These are phyloP conservation scores for Eutolmus rufibarbis DNA, from an alignment of 2,888 invertebrate genomes.

Conservation along the genomic window DNA sequence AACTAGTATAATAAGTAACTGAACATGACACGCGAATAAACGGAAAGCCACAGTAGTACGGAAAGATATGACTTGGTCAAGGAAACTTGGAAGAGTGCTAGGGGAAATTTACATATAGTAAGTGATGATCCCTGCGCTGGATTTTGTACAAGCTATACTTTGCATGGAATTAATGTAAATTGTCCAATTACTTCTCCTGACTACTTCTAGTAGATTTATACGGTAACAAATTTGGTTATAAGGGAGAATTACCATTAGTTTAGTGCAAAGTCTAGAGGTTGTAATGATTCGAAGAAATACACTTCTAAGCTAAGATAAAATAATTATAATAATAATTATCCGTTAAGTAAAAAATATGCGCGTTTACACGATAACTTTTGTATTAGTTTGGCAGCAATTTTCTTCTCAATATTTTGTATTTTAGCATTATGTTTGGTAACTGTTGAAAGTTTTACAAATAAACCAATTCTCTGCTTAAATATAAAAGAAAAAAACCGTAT, in stretches of 20 bases:
- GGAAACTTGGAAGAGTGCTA: background rate
- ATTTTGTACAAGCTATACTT: constrained; percentile 83
- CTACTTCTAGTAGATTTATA: background rate
- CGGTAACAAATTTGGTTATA: background rate
- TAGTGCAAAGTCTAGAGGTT: constrained; percentile 93
- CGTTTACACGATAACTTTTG: background rate
- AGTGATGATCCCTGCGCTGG: background rate
- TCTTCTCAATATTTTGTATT: background rate
- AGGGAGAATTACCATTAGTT: constrained; percentile 75
- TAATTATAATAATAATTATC: background rate
- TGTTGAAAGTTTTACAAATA: background rate
- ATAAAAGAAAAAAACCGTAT: background rate
- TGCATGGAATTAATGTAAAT: constrained; percentile 91
- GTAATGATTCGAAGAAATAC: constrained; percentile 61
- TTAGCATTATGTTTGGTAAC: background rate
- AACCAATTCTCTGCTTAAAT: constrained; percentile 1
- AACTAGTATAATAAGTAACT: constrained; percentile 53
- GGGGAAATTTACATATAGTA: background rate
- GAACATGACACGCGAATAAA: background rate
- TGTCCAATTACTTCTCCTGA: constrained; percentile 63
- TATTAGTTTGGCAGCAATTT: background rate
- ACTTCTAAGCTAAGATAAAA: background rate
- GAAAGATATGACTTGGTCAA: background rate
- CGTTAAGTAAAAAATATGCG: background rate
- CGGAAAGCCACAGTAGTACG: background rate